Percentiles rank a stretch among this genome's conserved stretches.
phyloP scores from a whole-genome alignment of 2,797 vertebrate species.

The Rhadinocentrus ornatus region DNA sequence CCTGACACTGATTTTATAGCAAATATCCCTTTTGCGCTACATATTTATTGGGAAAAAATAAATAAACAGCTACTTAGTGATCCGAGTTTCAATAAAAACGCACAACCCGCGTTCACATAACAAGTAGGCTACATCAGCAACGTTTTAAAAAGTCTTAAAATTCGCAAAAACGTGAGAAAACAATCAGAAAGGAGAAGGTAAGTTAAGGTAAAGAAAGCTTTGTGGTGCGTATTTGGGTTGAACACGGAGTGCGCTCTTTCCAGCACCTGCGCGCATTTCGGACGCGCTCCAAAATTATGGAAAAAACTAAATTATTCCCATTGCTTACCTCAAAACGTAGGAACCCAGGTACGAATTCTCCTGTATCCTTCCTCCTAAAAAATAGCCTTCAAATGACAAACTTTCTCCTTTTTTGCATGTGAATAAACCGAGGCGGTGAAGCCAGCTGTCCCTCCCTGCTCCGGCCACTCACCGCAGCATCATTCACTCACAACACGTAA shows the following conservation, averaged over 20 bases:
- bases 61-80: too few species aligned
- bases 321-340: constrained; percentile 56
- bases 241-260: constrained; percentile 39
- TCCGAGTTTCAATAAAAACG: too few species aligned
- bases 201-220: neutral
- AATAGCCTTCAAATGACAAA: neutral
- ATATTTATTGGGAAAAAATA: too few species aligned
- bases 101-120: too few species aligned
- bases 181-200: neutral
- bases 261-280: constrained; percentile 52
- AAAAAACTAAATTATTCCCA: too few species aligned
- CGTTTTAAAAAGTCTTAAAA: neutral
- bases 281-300: constrained; percentile 4
- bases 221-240: neutral
- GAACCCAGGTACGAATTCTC: neutral
- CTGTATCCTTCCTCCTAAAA: constrained; percentile 13
- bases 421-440: constrained; percentile 11
- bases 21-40: too few species aligned
- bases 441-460: neutral
- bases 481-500: neutral
- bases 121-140: too few species aligned
- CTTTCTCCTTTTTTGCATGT: constrained; percentile 24
- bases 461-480: constrained; percentile 28
- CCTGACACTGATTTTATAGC: constrained; percentile 43
- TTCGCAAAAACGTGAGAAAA: neutral